These are phyloP conservation scores for Drosophila asahinai DNA, from an alignment of 1,140 invertebrate genomes.

Conservation along the genomic window DNA sequence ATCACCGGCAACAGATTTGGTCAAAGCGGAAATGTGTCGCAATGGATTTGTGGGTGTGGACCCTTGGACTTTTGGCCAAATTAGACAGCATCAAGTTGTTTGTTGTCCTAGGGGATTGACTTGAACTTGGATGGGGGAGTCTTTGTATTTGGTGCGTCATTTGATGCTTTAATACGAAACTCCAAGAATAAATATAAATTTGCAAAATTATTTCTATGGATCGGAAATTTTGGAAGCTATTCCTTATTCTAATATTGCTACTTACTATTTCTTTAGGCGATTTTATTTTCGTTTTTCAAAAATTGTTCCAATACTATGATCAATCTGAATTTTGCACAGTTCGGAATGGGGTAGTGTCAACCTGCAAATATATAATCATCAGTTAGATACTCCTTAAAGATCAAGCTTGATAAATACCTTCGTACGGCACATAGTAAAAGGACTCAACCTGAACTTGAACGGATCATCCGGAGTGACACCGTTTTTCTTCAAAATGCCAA, in stretches of 20 bases:
- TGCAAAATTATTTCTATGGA: too few relatives aligned
- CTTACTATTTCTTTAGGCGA: not conserved
- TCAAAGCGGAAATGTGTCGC: constrained; percentile 77
- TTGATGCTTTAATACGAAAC: constrained; percentile 1
- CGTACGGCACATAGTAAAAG: too few relatives aligned
- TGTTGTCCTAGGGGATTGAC: constrained; percentile 60
- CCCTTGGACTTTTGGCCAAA: constrained; percentile 37
- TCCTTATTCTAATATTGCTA: not conserved
- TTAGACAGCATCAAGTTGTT: constrained; percentile 49
- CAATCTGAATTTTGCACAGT: not conserved
- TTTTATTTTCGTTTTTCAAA: not conserved
- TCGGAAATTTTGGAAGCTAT: too few relatives aligned
- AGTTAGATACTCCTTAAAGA: not conserved
- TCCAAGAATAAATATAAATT: too few relatives aligned
- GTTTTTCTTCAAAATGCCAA: not conserved
- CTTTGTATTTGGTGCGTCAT: constrained; percentile 43
- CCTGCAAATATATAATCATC: not conserved
- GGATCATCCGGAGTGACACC: not conserved
- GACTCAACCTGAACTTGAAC: not conserved
- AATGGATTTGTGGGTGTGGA: constrained; percentile 58
- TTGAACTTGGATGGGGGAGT: not conserved
- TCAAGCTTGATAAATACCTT: not conserved
- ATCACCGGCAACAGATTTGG: constrained; percentile 54
- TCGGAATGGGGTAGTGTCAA: not conserved
- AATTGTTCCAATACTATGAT: not conserved